Evolutionary conservation across 1,140 invertebrate genomes (phyloP).

Genomic region (Pomacea maculata): DNA sequence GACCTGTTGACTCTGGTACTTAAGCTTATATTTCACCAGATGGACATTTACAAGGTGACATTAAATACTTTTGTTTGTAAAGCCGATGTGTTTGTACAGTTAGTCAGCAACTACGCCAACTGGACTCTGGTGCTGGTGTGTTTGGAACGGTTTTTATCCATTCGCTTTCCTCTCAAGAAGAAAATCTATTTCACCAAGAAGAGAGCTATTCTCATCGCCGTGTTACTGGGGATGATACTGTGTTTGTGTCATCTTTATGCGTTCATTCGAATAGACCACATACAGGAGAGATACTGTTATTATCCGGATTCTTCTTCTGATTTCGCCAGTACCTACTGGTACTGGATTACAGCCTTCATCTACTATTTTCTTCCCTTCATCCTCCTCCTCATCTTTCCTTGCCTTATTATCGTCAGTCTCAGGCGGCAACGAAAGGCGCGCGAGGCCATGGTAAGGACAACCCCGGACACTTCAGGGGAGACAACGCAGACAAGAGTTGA

Average conservation of each 20-base stretch:
- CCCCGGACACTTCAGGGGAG: too few relatives aligned
- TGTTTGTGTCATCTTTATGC: conserved; percentile 27
- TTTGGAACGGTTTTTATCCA: conserved; percentile 46
- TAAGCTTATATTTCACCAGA: conserved; percentile 40
- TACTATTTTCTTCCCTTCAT: conserved; percentile 22
- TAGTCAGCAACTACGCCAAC: conserved; percentile 32
- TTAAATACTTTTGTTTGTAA: not conserved
- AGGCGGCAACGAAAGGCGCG: not conserved
- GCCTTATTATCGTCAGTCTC: conserved; percentile 21
- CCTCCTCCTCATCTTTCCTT: conserved; percentile 14
- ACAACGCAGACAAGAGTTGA: not conserved
- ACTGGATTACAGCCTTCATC: conserved; percentile 15
- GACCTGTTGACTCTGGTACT: conserved; percentile 38
- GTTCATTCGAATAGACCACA: not conserved
- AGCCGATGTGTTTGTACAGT: not conserved
- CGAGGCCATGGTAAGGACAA: not conserved
- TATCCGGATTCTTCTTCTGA: not conserved
- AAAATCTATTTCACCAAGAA: conserved; percentile 36
- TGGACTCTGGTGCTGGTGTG: conserved; percentile 52
- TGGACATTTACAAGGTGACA: conserved; percentile 19
- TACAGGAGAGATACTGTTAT: not conserved
- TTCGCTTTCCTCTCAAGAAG: conserved; percentile 47
- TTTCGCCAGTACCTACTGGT: conserved; percentile 1
- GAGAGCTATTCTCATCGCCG: conserved; percentile 25
- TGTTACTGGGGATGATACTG: not conserved